Conservation (phyloP, 2,797 vertebrate species). For the Salarias fasciatus region DNA sequence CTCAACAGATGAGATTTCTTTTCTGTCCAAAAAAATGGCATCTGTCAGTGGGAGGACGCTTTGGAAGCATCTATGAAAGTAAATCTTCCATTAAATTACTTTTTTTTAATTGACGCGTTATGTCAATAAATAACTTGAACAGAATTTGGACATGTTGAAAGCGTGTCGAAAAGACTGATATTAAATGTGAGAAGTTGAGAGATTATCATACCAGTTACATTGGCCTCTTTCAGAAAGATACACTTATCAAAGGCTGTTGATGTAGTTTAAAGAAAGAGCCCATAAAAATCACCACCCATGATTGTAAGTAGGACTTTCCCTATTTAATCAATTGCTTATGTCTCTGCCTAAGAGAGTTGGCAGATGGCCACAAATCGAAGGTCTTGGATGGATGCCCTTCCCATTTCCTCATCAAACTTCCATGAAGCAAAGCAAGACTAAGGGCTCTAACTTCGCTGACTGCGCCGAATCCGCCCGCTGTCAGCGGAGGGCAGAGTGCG, state of each 20-base stretch:
- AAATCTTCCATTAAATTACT: not conserved
- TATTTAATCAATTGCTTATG: conserved; percentile 46
- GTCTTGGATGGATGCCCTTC: conserved; percentile 58
- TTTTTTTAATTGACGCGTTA: conserved; percentile 7
- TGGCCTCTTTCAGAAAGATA: conserved; percentile 30
- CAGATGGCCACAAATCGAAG: conserved; percentile 44
- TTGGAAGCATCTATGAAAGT: conserved; percentile 3
- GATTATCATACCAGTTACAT: conserved; percentile 38
- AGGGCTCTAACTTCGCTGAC: too few relatives aligned
- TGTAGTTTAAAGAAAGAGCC: conserved; percentile 53
- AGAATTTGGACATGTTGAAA: conserved; percentile 3
- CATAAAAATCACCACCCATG: conserved; percentile 42
- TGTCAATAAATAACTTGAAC: not conserved
- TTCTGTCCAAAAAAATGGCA: conserved; percentile 6
- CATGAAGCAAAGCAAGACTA: conserved; percentile 36
- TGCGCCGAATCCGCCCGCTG: too few relatives aligned
- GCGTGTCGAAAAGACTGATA: conserved; percentile 3
- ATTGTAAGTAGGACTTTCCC: conserved; percentile 38
- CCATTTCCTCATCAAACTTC: conserved; percentile 56
- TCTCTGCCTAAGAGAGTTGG: conserved; percentile 40
- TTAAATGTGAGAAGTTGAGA: conserved; percentile 10
- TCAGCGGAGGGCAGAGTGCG: too few relatives aligned
- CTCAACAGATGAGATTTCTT: conserved; percentile 25
- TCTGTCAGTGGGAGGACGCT: not conserved
- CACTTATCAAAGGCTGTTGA: conserved; percentile 48